A percentile compares a stretch with the other conserved stretches of the same genome.
These are phyloP conservation scores for Drosophila fungiperda DNA, from an alignment of 2,888 invertebrate species.

Conservation along the genomic window DNA sequence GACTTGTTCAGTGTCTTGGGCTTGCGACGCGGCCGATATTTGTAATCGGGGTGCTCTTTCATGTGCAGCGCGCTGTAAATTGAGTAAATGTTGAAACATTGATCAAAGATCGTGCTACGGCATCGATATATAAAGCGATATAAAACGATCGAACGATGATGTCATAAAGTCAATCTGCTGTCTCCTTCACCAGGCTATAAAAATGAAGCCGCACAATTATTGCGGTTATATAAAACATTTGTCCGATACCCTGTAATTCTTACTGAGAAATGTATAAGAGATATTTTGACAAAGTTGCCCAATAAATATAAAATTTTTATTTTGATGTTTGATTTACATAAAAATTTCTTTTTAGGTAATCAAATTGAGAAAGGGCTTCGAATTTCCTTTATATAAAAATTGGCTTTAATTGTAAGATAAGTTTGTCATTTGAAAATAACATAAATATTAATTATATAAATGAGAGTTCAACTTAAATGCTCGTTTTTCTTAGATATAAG, in stretches of 20 bases:
- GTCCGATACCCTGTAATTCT: slow-evolving; percentile 21
- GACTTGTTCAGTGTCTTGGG: slow-evolving; percentile 92
- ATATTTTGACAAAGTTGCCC: too few relatives aligned
- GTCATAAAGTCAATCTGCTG: slow-evolving; percentile 60
- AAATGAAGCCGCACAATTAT: neutral
- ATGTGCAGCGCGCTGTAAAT: slow-evolving; percentile 93
- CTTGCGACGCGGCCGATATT: slow-evolving; percentile 94
- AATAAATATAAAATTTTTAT: too few relatives aligned
- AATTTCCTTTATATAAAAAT: neutral
- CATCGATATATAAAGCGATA: slow-evolving; percentile 53
- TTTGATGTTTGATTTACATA: neutral
- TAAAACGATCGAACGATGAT: slow-evolving; percentile 57
- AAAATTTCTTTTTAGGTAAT: neutral
- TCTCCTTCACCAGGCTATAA: slow-evolving; percentile 36
- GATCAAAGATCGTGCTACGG: slow-evolving; percentile 62
- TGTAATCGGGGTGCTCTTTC: slow-evolving; percentile 97
- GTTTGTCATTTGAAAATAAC: neutral
- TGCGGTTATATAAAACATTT: neutral
- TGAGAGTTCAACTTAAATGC: neutral
- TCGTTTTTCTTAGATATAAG: neutral
- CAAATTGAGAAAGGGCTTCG: neutral
- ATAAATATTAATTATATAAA: neutral
- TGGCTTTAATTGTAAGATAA: neutral
- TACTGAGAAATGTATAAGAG: neutral
- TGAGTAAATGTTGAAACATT: slow-evolving; percentile 67